These are phyloP conservation scores for Spatula clypeata DNA, from an alignment of 2,797 vertebrate genomes.

Conservation along the genomic window DNA sequence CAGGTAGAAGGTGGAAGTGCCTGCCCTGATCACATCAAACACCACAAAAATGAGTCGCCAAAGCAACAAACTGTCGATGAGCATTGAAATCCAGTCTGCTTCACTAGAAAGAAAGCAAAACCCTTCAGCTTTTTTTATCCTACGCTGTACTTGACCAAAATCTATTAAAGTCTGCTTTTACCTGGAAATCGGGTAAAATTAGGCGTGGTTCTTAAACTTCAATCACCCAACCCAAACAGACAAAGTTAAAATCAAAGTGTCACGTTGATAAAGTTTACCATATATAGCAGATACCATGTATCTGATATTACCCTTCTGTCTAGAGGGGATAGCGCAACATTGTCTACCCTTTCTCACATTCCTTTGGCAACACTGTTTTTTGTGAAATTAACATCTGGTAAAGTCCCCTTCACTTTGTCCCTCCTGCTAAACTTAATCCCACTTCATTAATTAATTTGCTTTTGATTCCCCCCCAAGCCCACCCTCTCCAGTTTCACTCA, in stretches of 20 bases:
- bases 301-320: neutral
- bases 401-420: neutral
- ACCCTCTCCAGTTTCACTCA: neutral
- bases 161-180: neutral
- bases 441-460: neutral
- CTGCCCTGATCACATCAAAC: neutral
- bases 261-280: neutral
- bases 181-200: neutral
- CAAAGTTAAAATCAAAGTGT: neutral
- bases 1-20: neutral
- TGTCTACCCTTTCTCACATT: neutral
- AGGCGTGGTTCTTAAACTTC: neutral
- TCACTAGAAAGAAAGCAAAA: neutral
- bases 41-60: neutral
- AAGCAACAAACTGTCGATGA: fast-evolving
- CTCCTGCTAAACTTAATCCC: neutral
- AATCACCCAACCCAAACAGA: neutral
- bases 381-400: neutral
- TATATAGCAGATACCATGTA: neutral
- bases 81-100: neutral
- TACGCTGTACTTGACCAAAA: neutral
- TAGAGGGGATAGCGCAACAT: neutral
- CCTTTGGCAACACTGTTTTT: neutral
- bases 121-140: neutral
- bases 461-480: too few relatives aligned